Percentiles rank a stretch among this genome's conserved stretches.
Evolutionary conservation across 2,797 vertebrate species (phyloP).

Genomic region (Eulemur albifrons): DNA sequence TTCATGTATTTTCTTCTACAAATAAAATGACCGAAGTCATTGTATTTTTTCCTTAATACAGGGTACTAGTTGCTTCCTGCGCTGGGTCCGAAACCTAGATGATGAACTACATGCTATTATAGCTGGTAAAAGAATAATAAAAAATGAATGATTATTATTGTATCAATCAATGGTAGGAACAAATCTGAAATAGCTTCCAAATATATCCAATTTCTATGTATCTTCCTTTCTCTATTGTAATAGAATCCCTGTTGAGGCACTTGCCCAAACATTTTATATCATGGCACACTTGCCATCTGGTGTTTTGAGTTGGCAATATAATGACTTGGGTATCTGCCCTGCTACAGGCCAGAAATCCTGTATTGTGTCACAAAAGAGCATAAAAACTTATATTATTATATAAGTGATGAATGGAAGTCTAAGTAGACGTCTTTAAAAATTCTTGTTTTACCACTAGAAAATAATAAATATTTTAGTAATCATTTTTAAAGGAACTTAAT

Average conservation of each 20-base stretch:
- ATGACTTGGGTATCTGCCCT: background rate
- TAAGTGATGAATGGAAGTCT: background rate
- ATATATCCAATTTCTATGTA: background rate
- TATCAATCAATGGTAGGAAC: background rate
- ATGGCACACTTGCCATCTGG: background rate
- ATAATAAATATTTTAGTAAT: conserved; percentile 5
- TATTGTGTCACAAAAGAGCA: background rate
- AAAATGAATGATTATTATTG: background rate
- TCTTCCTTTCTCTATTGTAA: background rate
- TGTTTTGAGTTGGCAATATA: background rate
- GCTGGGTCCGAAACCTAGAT: conserved; percentile 97
- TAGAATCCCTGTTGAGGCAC: background rate
- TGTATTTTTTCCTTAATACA: conserved; percentile 76
- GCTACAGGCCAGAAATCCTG: background rate
- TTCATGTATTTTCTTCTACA: background rate
- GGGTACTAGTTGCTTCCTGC: conserved; percentile 97
- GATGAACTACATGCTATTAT: conserved; percentile 97
- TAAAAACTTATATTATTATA: background rate
- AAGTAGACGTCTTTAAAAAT: background rate
- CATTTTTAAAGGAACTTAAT: background rate
- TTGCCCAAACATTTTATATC: background rate
- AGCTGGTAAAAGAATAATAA: conserved; percentile 88
- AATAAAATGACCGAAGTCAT: conserved; percentile 42
- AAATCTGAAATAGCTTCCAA: background rate
- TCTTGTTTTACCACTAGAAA: background rate